phyloP scores from a whole-genome alignment of 2,797 vertebrate species.

The Australoheros facetus region DNA sequence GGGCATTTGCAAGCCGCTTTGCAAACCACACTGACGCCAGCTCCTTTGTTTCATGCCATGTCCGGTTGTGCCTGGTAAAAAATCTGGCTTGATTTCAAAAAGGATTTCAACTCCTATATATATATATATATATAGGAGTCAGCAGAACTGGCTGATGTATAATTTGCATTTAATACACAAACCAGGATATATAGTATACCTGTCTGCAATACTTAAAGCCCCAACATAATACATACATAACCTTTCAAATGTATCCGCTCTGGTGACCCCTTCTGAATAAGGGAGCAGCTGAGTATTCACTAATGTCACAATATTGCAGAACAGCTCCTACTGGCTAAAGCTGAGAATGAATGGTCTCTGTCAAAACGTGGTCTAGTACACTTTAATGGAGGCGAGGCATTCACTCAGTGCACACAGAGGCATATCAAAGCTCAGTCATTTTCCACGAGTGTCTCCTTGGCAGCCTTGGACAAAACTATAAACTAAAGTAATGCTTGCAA shows the following conservation, averaged over 20 bases:
- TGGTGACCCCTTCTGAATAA: not conserved
- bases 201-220: not conserved
- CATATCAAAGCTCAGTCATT: conserved; percentile 16
- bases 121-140: not conserved
- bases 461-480: conserved; percentile 23
- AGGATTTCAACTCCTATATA: not conserved
- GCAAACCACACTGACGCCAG: not conserved
- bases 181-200: not conserved
- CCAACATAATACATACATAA: no score
- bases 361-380: not conserved
- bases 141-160: not conserved
- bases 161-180: not conserved
- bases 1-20: not conserved
- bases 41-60: not conserved
- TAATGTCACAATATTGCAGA: not conserved
- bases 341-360: not conserved
- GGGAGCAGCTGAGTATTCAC: not conserved
- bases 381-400: not conserved
- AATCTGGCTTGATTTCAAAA: not conserved
- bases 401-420: not conserved
- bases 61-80: not conserved
- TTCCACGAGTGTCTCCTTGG: conserved; percentile 30
- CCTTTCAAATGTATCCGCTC: not conserved
- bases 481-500: conserved; percentile 11
- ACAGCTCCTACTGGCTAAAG: not conserved